phyloP scores from a whole-genome alignment of 2,113 vertebrate species.

The Pangasianodon gigas region DNA sequence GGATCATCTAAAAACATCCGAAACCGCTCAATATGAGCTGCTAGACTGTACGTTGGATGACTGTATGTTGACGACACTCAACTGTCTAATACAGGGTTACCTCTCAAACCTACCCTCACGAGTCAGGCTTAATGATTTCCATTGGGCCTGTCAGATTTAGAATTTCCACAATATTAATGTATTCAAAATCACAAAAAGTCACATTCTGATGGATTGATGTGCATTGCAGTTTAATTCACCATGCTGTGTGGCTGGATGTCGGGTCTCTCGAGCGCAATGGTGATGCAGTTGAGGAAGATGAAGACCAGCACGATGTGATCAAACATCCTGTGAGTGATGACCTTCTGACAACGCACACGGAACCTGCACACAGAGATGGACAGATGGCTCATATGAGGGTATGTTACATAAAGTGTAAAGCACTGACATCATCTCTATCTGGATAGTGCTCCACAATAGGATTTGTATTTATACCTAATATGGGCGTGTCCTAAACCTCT shows the following conservation, averaged over 20 bases:
- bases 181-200: too few relatives aligned
- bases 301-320: conserved; percentile 92
- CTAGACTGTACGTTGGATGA: not conserved
- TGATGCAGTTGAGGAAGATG: conserved; percentile 98
- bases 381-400: too few relatives aligned
- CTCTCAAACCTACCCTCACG: not conserved
- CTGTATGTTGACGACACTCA: not conserved
- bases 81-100: not conserved
- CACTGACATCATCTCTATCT: not conserved
- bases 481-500: not conserved
- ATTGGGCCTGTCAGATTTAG: too few relatives aligned
- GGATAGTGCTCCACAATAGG: not conserved
- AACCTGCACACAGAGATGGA: conserved; percentile 71
- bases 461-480: not conserved
- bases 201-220: not conserved
- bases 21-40: too few relatives aligned
- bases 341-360: conserved; percentile 84
- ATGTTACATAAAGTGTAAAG: not conserved
- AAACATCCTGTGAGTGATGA: conserved; percentile 95
- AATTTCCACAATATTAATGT: too few relatives aligned
- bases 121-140: not conserved
- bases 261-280: conserved; percentile 92
- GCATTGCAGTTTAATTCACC: conserved; percentile 58
- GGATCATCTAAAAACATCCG: not conserved
- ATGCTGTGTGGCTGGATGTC: conserved; percentile 90